Percentiles rank a stretch among this genome's conserved stretches.
phyloP scores from a whole-genome alignment of 2,888 invertebrate species.

The Graphium colonna region DNA sequence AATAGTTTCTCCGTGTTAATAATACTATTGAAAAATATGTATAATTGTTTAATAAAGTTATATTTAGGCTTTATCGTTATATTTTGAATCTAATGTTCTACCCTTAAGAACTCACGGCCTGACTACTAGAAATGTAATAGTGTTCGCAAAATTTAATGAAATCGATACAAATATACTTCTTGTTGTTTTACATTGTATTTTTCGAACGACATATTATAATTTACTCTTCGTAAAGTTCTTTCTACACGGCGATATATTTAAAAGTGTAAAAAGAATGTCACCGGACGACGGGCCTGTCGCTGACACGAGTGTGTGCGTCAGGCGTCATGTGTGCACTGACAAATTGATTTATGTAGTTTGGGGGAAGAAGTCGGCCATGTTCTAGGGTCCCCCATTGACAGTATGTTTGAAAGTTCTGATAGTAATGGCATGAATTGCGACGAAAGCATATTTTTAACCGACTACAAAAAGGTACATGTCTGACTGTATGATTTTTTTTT shows the following conservation, averaged over 20 bases:
- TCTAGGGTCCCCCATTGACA: slow-evolving; percentile 7
- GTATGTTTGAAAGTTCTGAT: background rate
- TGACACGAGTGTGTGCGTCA: slow-evolving; percentile 38
- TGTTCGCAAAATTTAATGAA: no score
- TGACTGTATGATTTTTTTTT: no score
- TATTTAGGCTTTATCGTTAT: no score
- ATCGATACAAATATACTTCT: background rate
- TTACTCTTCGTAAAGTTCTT: no score
- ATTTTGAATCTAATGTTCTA: no score
- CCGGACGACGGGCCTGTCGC: slow-evolving; percentile 14
- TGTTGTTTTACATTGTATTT: background rate
- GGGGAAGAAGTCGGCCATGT: slow-evolving; percentile 43
- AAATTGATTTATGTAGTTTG: slow-evolving; percentile 72
- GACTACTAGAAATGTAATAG: no score
- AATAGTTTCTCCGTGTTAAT: no score
- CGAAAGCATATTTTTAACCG: no score
- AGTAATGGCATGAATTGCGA: background rate
- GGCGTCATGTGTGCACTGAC: slow-evolving; percentile 63
- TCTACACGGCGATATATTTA: slow-evolving; percentile 14
- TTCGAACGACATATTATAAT: background rate
- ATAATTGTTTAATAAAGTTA: no score
- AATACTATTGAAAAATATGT: no score
- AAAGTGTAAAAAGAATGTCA: slow-evolving; percentile 21
- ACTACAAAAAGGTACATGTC: no score
- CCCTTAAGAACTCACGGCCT: no score